A percentile compares a stretch with the other conserved stretches of the same genome.
These are phyloP conservation scores for Pemphigus obesinymphae DNA, from an alignment of 1,140 invertebrate genomes.

Conservation along the genomic window DNA sequence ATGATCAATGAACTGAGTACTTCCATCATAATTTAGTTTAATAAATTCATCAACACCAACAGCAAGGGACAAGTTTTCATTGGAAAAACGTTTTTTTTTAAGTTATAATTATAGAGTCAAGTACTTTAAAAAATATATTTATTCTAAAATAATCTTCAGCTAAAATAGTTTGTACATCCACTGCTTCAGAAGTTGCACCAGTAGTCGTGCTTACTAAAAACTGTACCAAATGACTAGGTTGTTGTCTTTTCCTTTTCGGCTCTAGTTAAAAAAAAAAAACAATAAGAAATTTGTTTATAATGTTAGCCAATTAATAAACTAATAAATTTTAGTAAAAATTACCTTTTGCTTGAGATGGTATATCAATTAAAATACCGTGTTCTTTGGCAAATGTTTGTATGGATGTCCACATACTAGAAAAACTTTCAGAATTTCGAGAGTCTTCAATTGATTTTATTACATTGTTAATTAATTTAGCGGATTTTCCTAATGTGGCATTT, in stretches of 20 bases:
- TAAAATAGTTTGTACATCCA: background rate
- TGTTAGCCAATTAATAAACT: background rate
- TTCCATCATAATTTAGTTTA: background rate
- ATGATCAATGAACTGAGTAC: background rate
- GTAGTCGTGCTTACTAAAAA: slow-evolving; percentile 5
- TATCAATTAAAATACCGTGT: background rate
- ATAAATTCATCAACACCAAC: slow-evolving; percentile 5
- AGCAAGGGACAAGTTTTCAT: background rate
- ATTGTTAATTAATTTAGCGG: too few species aligned
- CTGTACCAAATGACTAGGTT: background rate
- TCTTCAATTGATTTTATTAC: too few species aligned
- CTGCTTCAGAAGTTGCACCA: background rate
- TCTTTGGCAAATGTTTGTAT: background rate
- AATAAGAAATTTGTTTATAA: background rate
- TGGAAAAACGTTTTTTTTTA: background rate
- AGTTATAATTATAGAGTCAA: background rate
- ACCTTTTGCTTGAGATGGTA: background rate
- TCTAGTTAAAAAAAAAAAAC: slow-evolving; percentile 1
- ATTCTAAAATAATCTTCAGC: slow-evolving; percentile 19
- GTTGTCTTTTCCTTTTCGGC: background rate
- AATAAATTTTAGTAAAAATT: background rate
- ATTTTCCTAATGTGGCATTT: too few species aligned
- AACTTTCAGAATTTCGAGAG: background rate
- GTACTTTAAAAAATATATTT: slow-evolving; percentile 4
- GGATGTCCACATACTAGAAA: background rate